A percentile compares a stretch with the other conserved stretches of the same genome.
phyloP scores from a whole-genome alignment of 2,888 invertebrate species.

The Agriopis aurantiaria region DNA sequence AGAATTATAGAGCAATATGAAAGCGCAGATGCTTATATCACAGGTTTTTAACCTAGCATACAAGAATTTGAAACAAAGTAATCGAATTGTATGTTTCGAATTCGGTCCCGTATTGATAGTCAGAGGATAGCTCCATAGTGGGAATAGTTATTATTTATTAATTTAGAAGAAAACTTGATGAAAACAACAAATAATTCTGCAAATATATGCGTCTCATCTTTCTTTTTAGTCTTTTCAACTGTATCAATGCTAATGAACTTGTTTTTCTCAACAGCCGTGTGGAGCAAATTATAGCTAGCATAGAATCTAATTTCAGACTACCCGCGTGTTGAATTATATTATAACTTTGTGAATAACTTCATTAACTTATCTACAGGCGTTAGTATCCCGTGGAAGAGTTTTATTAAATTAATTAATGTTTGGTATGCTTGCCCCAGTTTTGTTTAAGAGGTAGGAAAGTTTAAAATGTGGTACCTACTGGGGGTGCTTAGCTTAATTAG shows the following conservation, averaged over 20 bases:
- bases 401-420: slow-evolving; percentile 2
- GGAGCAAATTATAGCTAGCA: neutral
- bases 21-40: too few species aligned
- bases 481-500: neutral
- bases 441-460: neutral
- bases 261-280: neutral
- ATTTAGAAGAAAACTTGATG: too few species aligned
- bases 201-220: too few species aligned
- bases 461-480: neutral
- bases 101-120: too few species aligned
- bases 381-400: neutral
- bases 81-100: too few species aligned
- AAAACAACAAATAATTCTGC: too few species aligned
- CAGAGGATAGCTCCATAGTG: too few species aligned
- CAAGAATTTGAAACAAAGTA: too few species aligned
- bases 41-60: too few species aligned
- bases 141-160: too few species aligned
- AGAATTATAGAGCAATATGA: too few species aligned
- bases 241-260: neutral
- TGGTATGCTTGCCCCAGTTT: neutral
- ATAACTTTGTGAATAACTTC: slow-evolving; percentile 3
- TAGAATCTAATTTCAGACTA: neutral
- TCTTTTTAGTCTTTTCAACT: too few species aligned
- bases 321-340: neutral
- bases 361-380: slow-evolving; percentile 1